Evolutionary conservation across 2,797 vertebrate species (phyloP).

Genomic region (Geotria australis): DNA sequence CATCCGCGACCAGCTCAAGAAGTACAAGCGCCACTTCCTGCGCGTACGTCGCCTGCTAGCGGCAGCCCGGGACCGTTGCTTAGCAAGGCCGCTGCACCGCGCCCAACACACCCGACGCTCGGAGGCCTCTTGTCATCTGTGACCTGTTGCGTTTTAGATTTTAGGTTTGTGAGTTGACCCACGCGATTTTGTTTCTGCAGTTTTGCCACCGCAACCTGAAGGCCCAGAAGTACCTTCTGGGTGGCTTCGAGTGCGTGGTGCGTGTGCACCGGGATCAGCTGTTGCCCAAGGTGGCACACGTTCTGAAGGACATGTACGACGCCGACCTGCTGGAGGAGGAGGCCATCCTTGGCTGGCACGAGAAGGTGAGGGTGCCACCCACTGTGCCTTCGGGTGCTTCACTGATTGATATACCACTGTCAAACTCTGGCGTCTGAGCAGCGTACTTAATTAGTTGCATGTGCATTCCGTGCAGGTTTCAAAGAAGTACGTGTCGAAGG

Average conservation of each 20-base stretch:
- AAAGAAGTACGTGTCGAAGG: slow-evolving; percentile 92
- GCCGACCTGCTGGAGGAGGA: slow-evolving; percentile 84
- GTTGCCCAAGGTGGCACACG: slow-evolving; percentile 52
- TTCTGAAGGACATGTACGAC: slow-evolving; percentile 86
- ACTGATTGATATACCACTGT: too few relatives aligned
- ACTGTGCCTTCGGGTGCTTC: not conserved
- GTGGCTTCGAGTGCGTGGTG: slow-evolving; percentile 76
- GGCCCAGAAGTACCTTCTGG: slow-evolving; percentile 64
- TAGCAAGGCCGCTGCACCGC: too few relatives aligned
- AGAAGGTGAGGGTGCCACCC: slow-evolving; percentile 28
- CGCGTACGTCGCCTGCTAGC: slow-evolving; percentile 19
- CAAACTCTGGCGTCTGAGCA: too few relatives aligned
- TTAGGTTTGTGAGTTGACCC: not conserved
- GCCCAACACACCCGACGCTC: too few relatives aligned
- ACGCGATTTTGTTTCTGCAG: slow-evolving; percentile 9
- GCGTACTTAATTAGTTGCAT: too few relatives aligned
- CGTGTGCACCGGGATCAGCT: slow-evolving; percentile 68
- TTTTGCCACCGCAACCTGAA: slow-evolving; percentile 93
- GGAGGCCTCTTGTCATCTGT: not conserved
- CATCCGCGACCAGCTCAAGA: slow-evolving; percentile 79
- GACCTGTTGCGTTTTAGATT: not conserved
- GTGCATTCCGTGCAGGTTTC: slow-evolving; percentile 26
- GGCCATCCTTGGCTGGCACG: slow-evolving; percentile 73
- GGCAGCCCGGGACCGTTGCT: too few relatives aligned
- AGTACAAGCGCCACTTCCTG: slow-evolving; percentile 74